These are phyloP conservation scores for Drosophila athabasca DNA, from an alignment of 1,140 invertebrate genomes.

Conservation along the genomic window DNA sequence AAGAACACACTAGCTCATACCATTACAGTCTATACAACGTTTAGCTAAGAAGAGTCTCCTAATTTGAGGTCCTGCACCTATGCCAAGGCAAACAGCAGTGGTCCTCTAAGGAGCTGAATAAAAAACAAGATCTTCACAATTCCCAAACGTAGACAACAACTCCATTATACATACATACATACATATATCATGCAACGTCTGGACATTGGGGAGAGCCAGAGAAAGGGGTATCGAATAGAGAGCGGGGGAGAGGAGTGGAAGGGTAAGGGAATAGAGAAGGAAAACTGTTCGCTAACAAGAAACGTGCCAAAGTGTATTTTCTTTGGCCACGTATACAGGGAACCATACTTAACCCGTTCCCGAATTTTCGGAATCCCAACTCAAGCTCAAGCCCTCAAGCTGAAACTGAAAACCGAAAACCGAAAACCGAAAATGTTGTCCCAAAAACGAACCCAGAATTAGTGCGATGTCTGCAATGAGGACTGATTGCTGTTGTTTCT, in stretches of 20 bases:
- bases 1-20: no score
- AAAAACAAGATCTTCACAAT: constrained; percentile 22
- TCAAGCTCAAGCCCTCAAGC: constrained; percentile 1
- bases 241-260: constrained; percentile 9
- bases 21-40: no score
- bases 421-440: constrained; percentile 39
- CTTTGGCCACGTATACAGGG: constrained; percentile 65
- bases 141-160: constrained; percentile 16
- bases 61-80: constrained; percentile 62
- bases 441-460: constrained; percentile 74
- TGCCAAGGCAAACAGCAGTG: constrained; percentile 67
- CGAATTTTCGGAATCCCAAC: constrained; percentile 17
- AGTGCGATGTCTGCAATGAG: constrained; percentile 70
- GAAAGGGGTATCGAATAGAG: background rate
- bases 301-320: constrained; percentile 81
- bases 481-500: constrained; percentile 67
- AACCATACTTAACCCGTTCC: constrained; percentile 7
- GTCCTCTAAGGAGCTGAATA: constrained; percentile 32
- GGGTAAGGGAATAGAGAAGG: background rate
- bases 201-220: constrained; percentile 28
- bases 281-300: constrained; percentile 73
- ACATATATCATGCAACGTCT: constrained; percentile 57
- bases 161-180: constrained; percentile 25
- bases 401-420: background rate
- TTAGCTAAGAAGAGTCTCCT: background rate